Evolutionary conservation across 1,140 invertebrate species (phyloP).

Genomic region (Asbolus verrucosus): DNA sequence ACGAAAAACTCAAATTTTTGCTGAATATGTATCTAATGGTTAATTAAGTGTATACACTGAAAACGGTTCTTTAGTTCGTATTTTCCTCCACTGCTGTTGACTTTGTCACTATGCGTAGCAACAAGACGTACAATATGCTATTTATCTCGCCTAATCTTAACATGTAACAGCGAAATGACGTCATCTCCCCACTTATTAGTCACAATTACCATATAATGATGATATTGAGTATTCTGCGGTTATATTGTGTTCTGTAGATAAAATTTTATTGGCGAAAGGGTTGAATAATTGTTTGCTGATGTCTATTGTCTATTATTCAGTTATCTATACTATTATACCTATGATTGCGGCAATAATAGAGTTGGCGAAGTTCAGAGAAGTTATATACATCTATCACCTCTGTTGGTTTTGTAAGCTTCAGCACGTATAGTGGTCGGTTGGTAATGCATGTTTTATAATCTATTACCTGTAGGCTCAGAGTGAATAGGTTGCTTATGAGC

Average conservation of each 20-base stretch:
- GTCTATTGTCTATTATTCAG: conserved; percentile 33
- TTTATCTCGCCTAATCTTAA: too few species aligned
- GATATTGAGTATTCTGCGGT: too few species aligned
- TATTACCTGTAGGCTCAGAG: conserved; percentile 40
- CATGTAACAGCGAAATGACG: too few species aligned
- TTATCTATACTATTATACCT: conserved; percentile 14
- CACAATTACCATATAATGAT: too few species aligned
- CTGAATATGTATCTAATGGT: too few species aligned
- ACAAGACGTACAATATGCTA: too few species aligned
- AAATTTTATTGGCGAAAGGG: conserved; percentile 25
- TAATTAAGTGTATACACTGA: too few species aligned
- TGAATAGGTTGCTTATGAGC: conserved; percentile 44
- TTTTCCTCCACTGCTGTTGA: too few species aligned
- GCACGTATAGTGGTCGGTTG: conserved; percentile 6
- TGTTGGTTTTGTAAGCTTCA: conserved; percentile 4
- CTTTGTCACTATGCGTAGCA: too few species aligned
- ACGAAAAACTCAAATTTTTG: too few species aligned
- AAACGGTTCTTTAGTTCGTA: too few species aligned
- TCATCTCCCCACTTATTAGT: too few species aligned
- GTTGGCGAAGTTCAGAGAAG: conserved; percentile 2
- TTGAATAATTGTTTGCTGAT: conserved; percentile 33
- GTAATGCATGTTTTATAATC: conserved; percentile 43
- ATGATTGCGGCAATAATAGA: conserved; percentile 18
- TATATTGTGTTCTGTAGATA: conserved; percentile 2
- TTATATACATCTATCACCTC: conserved; percentile 7